phyloP scores from a whole-genome alignment of 2,797 vertebrate species.

The Sphenodon punctatus region DNA sequence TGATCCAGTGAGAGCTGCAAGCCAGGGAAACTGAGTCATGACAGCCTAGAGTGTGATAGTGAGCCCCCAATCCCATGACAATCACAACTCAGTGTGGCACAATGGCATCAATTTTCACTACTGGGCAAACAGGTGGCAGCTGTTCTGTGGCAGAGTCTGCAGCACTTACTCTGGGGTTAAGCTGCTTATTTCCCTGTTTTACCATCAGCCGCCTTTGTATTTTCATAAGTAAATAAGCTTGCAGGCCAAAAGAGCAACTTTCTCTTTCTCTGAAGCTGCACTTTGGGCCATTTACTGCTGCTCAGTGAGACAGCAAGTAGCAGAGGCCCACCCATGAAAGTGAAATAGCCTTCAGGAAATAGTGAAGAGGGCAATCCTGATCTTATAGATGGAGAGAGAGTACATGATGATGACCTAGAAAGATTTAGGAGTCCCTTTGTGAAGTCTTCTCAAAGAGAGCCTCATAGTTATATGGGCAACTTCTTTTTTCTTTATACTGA shows the following conservation, averaged over 20 bases:
- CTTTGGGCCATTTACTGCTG: neutral
- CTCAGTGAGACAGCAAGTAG: neutral
- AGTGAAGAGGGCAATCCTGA: neutral
- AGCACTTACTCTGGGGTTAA: neutral
- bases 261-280: neutral
- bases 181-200: neutral
- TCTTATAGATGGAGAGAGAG: accelerated
- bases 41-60: no score
- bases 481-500: neutral
- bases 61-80: no score
- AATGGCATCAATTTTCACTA: neutral
- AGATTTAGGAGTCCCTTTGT: neutral
- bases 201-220: neutral
- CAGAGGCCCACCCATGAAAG: neutral
- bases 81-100: neutral
- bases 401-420: neutral
- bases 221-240: neutral
- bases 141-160: neutral
- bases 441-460: neutral
- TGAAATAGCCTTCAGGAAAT: neutral
- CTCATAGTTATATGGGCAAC: accelerated
- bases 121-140: neutral
- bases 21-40: no score
- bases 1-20: no score
- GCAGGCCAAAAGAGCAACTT: neutral